These are phyloP conservation scores for Tuta absoluta DNA, from an alignment of 2,888 invertebrate species.

Conservation along the genomic window DNA sequence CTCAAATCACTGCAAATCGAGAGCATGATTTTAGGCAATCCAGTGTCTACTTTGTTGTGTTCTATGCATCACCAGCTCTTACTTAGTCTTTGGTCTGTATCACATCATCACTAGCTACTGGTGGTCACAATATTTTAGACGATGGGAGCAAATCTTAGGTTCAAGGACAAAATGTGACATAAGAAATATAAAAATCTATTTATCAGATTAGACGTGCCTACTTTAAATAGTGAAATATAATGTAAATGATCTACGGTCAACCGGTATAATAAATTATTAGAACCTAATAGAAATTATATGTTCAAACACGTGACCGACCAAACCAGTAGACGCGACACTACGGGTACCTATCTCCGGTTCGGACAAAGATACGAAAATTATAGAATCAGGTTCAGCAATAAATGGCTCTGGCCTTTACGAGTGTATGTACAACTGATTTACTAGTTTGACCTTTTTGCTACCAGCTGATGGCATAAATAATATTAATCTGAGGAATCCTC, in stretches of 20 bases:
- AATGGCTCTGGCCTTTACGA: conserved; percentile 18
- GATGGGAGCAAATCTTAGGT: no score
- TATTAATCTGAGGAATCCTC: neutral
- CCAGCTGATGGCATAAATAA: conserved; percentile 21
- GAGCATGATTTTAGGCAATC: no score
- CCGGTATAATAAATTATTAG: conserved; percentile 3
- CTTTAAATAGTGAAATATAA: neutral
- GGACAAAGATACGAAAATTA: conserved; percentile 6
- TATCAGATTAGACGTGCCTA: neutral
- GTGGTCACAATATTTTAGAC: no score
- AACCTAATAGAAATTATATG: conserved; percentile 3
- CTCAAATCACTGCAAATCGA: no score
- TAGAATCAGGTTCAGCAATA: conserved; percentile 21
- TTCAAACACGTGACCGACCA: conserved; percentile 1
- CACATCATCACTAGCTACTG: no score
- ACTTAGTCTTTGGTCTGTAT: no score
- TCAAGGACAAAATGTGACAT: no score
- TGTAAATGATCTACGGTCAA: neutral
- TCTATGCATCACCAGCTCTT: no score
- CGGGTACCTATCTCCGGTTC: conserved; percentile 3
- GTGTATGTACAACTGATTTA: conserved; percentile 16
- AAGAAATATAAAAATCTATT: neutral
- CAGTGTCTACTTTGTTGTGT: no score
- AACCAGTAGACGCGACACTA: neutral
- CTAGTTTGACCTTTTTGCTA: conserved; percentile 23